Base-by-base conservation (phyloP, 2,797 vertebrate genomes). In the Spheniscus humboldti region DNA sequence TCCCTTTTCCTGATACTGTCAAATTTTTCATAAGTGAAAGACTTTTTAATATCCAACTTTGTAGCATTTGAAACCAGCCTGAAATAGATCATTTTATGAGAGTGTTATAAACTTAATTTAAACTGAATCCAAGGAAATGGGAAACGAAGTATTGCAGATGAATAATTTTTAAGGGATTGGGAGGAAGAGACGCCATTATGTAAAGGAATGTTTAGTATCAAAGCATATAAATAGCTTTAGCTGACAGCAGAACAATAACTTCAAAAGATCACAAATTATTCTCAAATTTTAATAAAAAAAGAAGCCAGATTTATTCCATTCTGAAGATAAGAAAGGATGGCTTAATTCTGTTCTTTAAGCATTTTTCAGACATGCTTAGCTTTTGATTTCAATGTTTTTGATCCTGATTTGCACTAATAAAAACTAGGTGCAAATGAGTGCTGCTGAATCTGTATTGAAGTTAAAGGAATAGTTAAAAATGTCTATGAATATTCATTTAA, bases 161-260 rank as follows among this genome's bases (percentile, higher is more conserved):
- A 95, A 80, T 92, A 88, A 62, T 66, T 92, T 96, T 80, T 90
- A 63, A 91, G 66, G 66, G 73, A 69, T 56, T 92, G 66, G 41
- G 78, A 84, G 27, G 77, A 94, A 90, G 63, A 94, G 47, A 72
- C 57, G 80, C 62, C 57, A 81, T 95, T 97, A 92, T 88, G 50
- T 92, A 96, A 91, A 92, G 68, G 72, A 91, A 81, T 96, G 93
- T 96, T 97, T 96, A 78, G 82, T 88, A 88, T 92, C 86, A 77
- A 87, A 88, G 86, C 28, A 57, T 92, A 94, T 96, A 96, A 97
- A 97, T 95, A 92, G 93, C 92, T 96, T 80, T 86, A 93, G 86
- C 92, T 96, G 93, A 89, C 72, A 93, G 93, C 84, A 72, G 92
- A 96, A 96, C 85, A 96, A 84, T 97, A 94, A 91, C 78, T 96